phyloP scores from a whole-genome alignment of 2,113 vertebrate species.

The Anas platyrhynchos region DNA sequence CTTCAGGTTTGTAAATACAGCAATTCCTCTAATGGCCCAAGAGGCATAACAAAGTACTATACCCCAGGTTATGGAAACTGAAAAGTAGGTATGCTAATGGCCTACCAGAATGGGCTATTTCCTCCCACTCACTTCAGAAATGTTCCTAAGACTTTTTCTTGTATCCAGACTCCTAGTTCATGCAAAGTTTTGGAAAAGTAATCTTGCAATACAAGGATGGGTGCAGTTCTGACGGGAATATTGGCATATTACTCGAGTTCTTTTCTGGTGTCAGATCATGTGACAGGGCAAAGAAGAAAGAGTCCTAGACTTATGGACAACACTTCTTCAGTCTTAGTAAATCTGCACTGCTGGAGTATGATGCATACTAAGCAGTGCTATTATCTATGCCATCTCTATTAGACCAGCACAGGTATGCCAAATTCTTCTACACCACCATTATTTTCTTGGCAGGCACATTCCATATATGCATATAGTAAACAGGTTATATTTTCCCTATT shows the following conservation, averaged over 20 bases:
- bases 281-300: not conserved
- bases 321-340: not conserved
- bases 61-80: not conserved
- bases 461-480: accelerated
- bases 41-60: not conserved
- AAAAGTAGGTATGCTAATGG: not conserved
- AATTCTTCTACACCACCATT: not conserved
- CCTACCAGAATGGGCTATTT: not conserved
- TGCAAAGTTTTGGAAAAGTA: not conserved
- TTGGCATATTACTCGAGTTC: not conserved
- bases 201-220: not conserved
- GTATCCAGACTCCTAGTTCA: not conserved
- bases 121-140: not conserved
- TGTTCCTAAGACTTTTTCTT: not conserved
- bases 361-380: not conserved
- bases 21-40: not conserved
- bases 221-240: not conserved
- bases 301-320: not conserved
- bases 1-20: not conserved
- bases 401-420: not conserved
- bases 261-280: not conserved
- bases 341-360: not conserved
- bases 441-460: not conserved
- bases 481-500: not conserved
- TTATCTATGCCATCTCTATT: not conserved